Conservation (phyloP, 2,797 vertebrate genomes). For the Loriculus beryllinus region DNA sequence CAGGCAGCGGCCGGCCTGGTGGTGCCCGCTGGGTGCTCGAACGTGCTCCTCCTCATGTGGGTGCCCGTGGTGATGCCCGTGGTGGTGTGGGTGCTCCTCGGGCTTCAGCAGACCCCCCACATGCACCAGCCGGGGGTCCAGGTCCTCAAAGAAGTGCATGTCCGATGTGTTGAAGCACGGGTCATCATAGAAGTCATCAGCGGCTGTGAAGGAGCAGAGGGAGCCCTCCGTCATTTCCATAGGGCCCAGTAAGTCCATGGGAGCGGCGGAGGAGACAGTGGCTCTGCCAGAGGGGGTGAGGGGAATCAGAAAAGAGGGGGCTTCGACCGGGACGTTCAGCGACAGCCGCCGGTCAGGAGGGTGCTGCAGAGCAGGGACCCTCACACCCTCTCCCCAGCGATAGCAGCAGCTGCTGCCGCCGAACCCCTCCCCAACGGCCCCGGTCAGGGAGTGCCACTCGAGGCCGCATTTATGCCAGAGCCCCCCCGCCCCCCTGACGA, state of each 20-base stretch:
- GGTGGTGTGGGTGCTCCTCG: constrained; percentile 80
- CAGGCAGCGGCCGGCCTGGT: constrained; percentile 94
- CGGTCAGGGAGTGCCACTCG: neutral
- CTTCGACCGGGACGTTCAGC: neutral
- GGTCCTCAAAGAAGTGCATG: constrained; percentile 97
- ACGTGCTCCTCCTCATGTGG: constrained; percentile 88
- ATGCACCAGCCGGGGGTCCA: constrained; percentile 93
- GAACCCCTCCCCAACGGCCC: neutral
- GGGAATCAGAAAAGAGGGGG: neutral
- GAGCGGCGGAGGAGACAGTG: neutral
- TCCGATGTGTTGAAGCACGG: constrained; percentile 94
- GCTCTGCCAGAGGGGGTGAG: neutral
- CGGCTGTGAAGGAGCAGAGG: constrained; percentile 84
- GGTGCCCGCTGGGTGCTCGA: constrained; percentile 83
- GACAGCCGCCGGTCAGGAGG: neutral
- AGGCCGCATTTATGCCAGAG: constrained; percentile 35
- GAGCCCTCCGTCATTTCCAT: constrained; percentile 91
- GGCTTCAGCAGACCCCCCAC: constrained; percentile 88
- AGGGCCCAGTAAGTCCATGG: constrained; percentile 75
- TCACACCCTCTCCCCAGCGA: neutral
- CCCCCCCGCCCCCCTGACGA: neutral
- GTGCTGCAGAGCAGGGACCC: neutral
- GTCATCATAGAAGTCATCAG: constrained; percentile 95
- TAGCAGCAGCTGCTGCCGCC: neutral
- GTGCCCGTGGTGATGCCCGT: constrained; percentile 75